These are phyloP conservation scores for Takifugu flavidus DNA, from an alignment of 2,113 vertebrate genomes.

Conservation along the genomic window DNA sequence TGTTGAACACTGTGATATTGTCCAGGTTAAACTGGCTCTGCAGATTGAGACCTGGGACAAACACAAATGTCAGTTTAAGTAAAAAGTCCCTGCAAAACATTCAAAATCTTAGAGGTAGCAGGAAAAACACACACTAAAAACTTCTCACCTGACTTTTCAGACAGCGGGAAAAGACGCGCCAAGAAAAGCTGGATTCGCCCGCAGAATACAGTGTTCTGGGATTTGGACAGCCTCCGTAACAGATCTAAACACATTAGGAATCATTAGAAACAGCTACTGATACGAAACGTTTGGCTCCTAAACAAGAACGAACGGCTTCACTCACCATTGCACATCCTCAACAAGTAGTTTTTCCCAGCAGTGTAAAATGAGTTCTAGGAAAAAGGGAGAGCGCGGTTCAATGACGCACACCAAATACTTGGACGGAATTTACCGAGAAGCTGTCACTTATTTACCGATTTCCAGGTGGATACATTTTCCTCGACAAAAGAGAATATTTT, in stretches of 20 bases:
- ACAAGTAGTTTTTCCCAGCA: constrained; percentile 96
- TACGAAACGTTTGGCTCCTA: background rate
- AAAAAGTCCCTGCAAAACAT: background rate
- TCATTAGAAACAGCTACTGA: background rate
- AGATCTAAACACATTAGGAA: constrained; percentile 80
- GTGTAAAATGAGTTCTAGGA: constrained; percentile 93
- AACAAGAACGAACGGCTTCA: background rate
- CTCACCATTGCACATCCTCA: constrained; percentile 99
- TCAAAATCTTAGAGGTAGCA: too few species aligned
- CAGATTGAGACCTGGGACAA: constrained; percentile 87
- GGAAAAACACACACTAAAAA: background rate
- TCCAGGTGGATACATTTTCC: constrained; percentile 97
- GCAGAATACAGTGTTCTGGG: constrained; percentile 98
- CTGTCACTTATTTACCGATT: constrained; percentile 80
- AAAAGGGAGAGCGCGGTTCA: constrained; percentile 3
- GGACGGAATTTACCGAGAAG: background rate
- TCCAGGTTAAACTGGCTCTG: constrained; percentile 99
- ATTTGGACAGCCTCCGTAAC: constrained; percentile 93
- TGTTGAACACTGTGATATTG: constrained; percentile 97
- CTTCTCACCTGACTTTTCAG: constrained; percentile 93
- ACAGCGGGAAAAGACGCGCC: constrained; percentile 94
- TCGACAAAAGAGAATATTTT: constrained; percentile 97
- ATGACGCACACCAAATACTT: background rate
- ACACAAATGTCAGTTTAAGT: background rate
- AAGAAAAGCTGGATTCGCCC: constrained; percentile 97